These are phyloP conservation scores for Eumeta japonica DNA, from an alignment of 1,140 invertebrate genomes.

Conservation along the genomic window DNA sequence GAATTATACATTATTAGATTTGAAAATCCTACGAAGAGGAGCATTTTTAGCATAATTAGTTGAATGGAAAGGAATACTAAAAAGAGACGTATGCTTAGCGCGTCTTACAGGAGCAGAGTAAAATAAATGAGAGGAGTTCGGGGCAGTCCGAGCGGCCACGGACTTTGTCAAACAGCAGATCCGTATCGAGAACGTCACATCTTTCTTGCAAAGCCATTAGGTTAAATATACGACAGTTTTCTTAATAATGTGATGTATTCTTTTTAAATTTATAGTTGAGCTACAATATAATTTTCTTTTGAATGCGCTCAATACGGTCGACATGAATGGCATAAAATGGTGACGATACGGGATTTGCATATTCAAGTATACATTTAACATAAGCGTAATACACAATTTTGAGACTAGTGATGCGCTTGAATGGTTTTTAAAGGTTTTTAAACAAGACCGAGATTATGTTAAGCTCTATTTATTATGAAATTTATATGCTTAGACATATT, in stretches of 20 bases:
- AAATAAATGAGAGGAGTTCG: neutral
- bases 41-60: too few species aligned
- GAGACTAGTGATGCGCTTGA: too few species aligned
- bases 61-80: neutral
- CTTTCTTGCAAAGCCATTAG: too few species aligned
- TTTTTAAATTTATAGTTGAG: constrained; percentile 5
- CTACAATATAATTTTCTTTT: constrained; percentile 2
- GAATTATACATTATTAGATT: neutral
- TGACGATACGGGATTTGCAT: constrained; percentile 3
- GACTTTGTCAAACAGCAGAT: constrained; percentile 2
- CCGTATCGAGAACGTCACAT: constrained; percentile 1
- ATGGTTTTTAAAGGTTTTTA: too few species aligned
- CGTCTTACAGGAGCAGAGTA: neutral
- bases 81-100: neutral
- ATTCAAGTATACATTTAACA: too few species aligned
- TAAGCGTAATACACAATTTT: too few species aligned
- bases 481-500: too few species aligned
- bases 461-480: too few species aligned
- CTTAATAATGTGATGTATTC: too few species aligned
- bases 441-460: too few species aligned
- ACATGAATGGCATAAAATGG: constrained; percentile 1
- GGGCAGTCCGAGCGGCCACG: constrained; percentile 4
- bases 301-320: constrained; percentile 5
- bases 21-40: neutral
- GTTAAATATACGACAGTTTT: too few species aligned